A percentile compares a stretch with the other conserved stretches of the same genome.
Conservation (phyloP, 2,797 vertebrate genomes). For the Iguana delicatissima region DNA sequence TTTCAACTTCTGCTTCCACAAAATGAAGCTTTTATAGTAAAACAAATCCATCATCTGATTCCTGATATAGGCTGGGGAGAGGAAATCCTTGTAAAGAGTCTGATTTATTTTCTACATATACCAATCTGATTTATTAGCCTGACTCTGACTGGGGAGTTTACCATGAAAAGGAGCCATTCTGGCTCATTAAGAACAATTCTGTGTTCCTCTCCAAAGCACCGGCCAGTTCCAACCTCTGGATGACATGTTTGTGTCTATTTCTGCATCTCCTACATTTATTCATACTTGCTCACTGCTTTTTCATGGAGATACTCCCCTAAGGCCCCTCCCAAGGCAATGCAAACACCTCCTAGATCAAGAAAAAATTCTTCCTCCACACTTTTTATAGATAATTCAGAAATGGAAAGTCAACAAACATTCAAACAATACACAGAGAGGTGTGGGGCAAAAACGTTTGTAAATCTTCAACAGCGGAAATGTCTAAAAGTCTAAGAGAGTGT, state of each 20-base stretch:
- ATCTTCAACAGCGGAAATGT: no score
- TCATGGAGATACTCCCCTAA: neutral
- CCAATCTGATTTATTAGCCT: slow-evolving; percentile 20
- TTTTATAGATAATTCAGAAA: no score
- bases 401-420: no score
- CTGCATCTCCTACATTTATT: neutral
- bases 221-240: neutral
- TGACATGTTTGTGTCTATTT: neutral
- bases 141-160: neutral
- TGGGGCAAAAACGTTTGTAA: neutral
- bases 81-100: slow-evolving; percentile 3
- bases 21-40: neutral
- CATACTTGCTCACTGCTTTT: neutral
- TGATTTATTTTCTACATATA: neutral
- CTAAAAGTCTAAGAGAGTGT: no score
- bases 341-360: neutral
- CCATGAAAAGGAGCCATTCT: neutral
- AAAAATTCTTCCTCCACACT: neutral
- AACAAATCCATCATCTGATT: neutral
- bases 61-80: neutral
- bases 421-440: neutral
- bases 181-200: neutral
- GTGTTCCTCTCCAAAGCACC: neutral
- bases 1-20: neutral
- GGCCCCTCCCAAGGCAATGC: neutral